phyloP scores from a whole-genome alignment of 2,888 invertebrate genomes.

The Tachina grossa region DNA sequence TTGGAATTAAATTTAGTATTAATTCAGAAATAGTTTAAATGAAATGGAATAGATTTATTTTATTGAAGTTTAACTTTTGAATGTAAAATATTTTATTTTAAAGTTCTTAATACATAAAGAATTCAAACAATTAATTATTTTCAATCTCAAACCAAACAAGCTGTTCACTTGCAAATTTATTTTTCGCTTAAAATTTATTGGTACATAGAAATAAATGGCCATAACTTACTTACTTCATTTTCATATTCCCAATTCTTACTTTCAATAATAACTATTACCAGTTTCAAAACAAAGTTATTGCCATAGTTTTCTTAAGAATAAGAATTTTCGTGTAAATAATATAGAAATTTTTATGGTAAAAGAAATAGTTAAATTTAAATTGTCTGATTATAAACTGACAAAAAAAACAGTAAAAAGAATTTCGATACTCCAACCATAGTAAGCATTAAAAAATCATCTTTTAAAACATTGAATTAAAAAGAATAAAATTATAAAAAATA shows the following conservation, averaged over 20 bases:
- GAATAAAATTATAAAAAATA: constrained; percentile 15
- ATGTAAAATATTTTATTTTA: no score
- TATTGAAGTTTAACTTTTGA: no score
- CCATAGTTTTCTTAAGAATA: constrained; percentile 28
- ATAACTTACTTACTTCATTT: background rate
- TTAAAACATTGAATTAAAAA: constrained; percentile 31
- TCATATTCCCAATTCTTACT: background rate
- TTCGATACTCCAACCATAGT: constrained; percentile 30
- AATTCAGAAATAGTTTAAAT: no score
- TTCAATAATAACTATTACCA: background rate
- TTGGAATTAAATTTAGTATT: no score
- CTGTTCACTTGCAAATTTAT: background rate
- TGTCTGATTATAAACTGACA: background rate
- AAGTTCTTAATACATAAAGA: no score
- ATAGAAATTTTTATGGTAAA: constrained; percentile 31
- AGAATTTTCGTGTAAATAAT: constrained; percentile 39
- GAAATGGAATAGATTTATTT: no score
- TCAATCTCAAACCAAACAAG: background rate
- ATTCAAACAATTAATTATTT: background rate
- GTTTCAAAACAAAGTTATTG: background rate
- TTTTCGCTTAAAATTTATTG: background rate
- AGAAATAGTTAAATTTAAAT: background rate
- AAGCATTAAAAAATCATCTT: constrained; percentile 6
- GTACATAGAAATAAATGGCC: constrained; percentile 28
- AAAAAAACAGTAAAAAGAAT: constrained; percentile 17